Evolutionary conservation across 1,140 invertebrate genomes (phyloP), one percentile per base, ranked within the genome.

Genomic region (Drosophila pallidifrons): DNA sequence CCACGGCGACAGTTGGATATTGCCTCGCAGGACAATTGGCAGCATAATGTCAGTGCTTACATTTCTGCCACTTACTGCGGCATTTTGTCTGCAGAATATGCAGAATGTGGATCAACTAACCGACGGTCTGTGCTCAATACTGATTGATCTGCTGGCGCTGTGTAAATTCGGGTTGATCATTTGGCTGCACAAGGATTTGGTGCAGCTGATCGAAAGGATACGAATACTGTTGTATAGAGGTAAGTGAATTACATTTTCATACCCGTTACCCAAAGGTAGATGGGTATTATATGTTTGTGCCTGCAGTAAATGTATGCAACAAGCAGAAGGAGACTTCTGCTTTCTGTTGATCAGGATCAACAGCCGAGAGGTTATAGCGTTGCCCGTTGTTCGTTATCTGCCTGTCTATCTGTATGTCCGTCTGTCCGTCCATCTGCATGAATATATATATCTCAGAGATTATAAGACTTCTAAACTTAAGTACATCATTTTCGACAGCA

Each of bases 71-170:
- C 16, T 82, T 2, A 81, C 78, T 41, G 38, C 78, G 1, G 54
- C 55, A 25, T 81, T 72, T 66, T 72, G 77, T 11, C 0, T 78
- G 10, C 38, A 20, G 4, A 59, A 75, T 28, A 32, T 70, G 13
- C 58, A 81, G 6, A 75, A 81, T 46, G 47, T 86, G n/a, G 74
- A 70, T 5, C 43, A 13, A 3, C 28, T 80, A 5, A 80, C 77
- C 1, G 73, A 85, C 15, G 32, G 58, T 0, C 46, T 81, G 2
- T 85, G 82, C 35, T 81, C 74, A 13, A 13, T 55, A 8, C 13
- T 86, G 1, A 45, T 86, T 5, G 82, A 75, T 60, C 7, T 75
- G 5, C 30, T 81, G 54, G 75, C 70, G 0, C 54, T 81, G 1
- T 79, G 16, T 20, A 86, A 85, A 28, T 45, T 63, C 1, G 61